phyloP scores from a whole-genome alignment of 2,113 vertebrate genomes.

The Heloderma charlesbogerti region DNA sequence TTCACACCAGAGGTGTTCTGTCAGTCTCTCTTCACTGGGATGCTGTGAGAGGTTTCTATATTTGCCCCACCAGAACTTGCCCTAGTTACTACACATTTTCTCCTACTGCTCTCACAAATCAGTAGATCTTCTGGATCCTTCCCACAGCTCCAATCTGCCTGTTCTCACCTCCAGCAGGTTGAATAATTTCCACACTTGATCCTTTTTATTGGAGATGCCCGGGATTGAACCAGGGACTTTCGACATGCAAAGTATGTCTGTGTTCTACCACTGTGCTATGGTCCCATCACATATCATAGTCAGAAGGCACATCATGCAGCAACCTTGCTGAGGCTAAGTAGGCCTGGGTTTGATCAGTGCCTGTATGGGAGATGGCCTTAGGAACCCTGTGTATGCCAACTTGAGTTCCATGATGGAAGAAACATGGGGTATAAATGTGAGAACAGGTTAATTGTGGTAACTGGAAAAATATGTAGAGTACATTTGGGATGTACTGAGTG shows the following conservation, averaged over 20 bases:
- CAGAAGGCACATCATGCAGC: neutral
- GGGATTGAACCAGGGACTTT: neutral
- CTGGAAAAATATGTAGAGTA: neutral
- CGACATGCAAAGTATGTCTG: neutral
- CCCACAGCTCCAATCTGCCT: neutral
- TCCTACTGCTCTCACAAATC: neutral
- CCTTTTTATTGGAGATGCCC: neutral
- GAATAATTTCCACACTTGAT: neutral
- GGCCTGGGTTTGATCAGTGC: too few species aligned
- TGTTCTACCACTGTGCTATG: neutral
- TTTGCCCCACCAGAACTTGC: neutral
- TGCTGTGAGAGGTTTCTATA: neutral
- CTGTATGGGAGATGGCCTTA: neutral
- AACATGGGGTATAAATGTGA: neutral
- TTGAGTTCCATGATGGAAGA: neutral
- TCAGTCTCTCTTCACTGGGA: neutral
- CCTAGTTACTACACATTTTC: too few species aligned
- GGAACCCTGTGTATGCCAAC: neutral
- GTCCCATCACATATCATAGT: neutral
- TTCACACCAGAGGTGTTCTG: neutral
- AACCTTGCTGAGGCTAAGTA: neutral
- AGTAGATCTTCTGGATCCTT: neutral
- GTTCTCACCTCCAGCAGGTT: neutral
- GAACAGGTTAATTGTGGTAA: neutral
- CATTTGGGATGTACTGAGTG: neutral